Evolutionary conservation across 2,113 vertebrate genomes (phyloP).

Genomic region (Petrocephalus zakoni): DNA sequence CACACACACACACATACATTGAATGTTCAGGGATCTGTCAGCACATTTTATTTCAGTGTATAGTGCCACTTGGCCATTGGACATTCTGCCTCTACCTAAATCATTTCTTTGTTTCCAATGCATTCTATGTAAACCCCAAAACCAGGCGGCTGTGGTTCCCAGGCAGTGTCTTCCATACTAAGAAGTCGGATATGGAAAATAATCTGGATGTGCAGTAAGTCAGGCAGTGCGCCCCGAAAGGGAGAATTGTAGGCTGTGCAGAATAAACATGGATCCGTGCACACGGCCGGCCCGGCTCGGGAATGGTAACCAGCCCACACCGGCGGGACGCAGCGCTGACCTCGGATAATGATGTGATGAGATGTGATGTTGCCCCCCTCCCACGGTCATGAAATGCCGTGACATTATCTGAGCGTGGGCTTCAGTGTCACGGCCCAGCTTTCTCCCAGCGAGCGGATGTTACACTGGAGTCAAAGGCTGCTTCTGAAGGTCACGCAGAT

Average conservation of each 20-base stretch:
- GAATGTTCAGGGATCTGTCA: neutral
- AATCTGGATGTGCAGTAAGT: neutral
- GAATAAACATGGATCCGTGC: neutral
- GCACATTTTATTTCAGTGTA: neutral
- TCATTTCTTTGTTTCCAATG: neutral
- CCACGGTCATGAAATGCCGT: neutral
- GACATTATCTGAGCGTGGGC: neutral
- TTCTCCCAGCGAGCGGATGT: neutral
- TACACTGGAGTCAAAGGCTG: neutral
- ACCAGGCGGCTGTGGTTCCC: neutral
- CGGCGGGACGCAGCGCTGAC: constrained; percentile 33
- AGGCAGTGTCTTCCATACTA: neutral
- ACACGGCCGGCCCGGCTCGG: neutral
- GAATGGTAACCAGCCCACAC: no score
- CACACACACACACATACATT: no score
- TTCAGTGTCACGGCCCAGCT: neutral
- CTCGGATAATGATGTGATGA: constrained; percentile 41
- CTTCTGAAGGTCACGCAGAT: neutral
- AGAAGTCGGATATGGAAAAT: neutral
- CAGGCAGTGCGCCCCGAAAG: neutral
- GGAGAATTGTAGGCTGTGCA: neutral
- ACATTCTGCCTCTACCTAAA: neutral
- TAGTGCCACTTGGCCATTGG: neutral
- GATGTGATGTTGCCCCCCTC: constrained; percentile 31
- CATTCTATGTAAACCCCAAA: neutral